A percentile compares a stretch with the other conserved stretches of the same genome.
These are phyloP conservation scores for Harpalus rufipes DNA, from an alignment of 2,888 invertebrate genomes.

Conservation along the genomic window DNA sequence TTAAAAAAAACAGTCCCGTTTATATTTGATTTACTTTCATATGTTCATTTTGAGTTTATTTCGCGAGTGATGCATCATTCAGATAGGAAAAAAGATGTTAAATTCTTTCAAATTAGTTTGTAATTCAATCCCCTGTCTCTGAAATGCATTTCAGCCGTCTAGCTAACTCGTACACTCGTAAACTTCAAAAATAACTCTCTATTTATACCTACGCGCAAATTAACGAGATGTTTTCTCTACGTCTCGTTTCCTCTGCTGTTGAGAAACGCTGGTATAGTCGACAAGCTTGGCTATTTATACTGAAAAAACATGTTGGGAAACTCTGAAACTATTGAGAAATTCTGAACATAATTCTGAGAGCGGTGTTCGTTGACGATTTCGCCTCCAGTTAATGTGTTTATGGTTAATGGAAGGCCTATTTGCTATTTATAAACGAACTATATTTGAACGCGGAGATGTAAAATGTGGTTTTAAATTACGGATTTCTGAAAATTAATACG, in stretches of 20 bases:
- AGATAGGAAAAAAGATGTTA: no score
- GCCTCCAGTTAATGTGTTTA: neutral
- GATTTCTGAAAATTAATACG: neutral
- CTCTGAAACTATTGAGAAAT: neutral
- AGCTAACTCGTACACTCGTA: neutral
- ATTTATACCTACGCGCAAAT: neutral
- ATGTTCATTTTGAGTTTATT: no score
- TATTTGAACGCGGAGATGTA: neutral
- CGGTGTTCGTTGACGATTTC: neutral
- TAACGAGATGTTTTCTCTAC: neutral
- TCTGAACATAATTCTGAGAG: neutral
- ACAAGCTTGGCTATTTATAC: conserved; percentile 1
- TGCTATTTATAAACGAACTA: neutral
- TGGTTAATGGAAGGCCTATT: neutral
- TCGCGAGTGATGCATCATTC: no score
- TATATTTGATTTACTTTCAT: no score
- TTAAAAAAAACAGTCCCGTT: no score
- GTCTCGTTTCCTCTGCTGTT: neutral
- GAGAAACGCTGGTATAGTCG: conserved; percentile 6
- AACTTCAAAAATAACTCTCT: neutral
- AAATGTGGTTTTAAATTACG: neutral
- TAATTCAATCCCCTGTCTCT: neutral
- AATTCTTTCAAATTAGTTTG: no score
- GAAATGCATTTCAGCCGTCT: neutral
- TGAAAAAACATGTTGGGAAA: neutral